Percentiles rank a stretch among this genome's conserved stretches.
These are phyloP conservation scores for Caerostris darwini DNA, from an alignment of 1,140 invertebrate genomes.

Conservation along the genomic window DNA sequence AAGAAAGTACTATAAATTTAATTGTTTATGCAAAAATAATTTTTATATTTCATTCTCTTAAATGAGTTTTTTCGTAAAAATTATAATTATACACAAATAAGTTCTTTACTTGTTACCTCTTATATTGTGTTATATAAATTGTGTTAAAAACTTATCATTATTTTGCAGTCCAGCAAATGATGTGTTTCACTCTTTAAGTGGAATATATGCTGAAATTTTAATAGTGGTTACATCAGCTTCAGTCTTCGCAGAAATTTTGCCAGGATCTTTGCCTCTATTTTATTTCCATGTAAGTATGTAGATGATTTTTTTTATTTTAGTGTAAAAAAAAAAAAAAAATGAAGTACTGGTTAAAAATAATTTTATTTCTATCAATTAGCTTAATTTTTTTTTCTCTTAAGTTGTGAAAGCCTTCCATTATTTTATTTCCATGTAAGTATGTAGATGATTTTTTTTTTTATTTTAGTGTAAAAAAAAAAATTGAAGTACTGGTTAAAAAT, in stretches of 20 bases:
- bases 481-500: no score
- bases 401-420: not conserved
- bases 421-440: conserved; percentile 62
- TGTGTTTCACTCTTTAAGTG: conserved; percentile 40
- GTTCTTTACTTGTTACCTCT: no score
- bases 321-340: no score
- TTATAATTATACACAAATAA: no score
- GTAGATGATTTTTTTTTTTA: not conserved
- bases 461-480: no score
- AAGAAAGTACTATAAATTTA: no score
- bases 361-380: no score
- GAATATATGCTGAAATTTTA: conserved; percentile 41
- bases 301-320: not conserved
- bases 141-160: not conserved
- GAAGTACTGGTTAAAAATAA: no score
- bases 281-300: conserved; percentile 55
- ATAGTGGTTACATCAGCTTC: not conserved
- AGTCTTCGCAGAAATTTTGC: conserved; percentile 3
- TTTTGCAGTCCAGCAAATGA: not conserved
- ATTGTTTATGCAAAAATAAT: no score
- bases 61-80: no score
- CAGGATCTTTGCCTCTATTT: conserved; percentile 20
- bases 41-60: no score
- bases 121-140: not conserved
- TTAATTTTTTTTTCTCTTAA: no score